Evolutionary conservation across 1,140 invertebrate species (phyloP).

Genomic region (Euwallacea similis): DNA sequence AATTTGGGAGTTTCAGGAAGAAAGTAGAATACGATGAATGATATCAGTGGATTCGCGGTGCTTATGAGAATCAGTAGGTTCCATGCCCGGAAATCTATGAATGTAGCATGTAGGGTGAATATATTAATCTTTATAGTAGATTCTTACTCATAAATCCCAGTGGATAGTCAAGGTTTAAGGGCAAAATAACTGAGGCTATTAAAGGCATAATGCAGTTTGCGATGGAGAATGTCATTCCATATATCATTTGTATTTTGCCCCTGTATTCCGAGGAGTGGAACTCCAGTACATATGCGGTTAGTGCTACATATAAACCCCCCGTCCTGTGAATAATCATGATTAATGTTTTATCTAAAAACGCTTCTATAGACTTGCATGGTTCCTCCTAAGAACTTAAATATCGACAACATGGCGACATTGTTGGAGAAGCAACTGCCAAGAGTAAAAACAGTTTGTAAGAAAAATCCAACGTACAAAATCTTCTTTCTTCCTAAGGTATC

Average conservation of each 20-base stretch:
- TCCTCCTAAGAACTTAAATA: conserved; percentile 75
- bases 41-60: conserved; percentile 66
- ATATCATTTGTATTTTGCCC: conserved; percentile 63
- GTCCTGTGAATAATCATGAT: conserved; percentile 56
- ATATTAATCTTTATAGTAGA: neutral
- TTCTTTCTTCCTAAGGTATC: conserved; percentile 73
- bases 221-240: conserved; percentile 63
- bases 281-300: conserved; percentile 70
- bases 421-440: conserved; percentile 69
- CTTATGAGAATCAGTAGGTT: conserved; percentile 71
- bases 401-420: conserved; percentile 67
- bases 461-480: conserved; percentile 71
- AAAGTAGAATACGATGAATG: conserved; percentile 64
- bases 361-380: conserved; percentile 66
- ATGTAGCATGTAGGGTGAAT: neutral
- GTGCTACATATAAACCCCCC: conserved; percentile 70
- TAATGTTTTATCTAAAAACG: neutral
- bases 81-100: conserved; percentile 59
- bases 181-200: conserved; percentile 40
- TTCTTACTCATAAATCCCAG: conserved; percentile 26
- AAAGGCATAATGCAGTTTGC: conserved; percentile 53
- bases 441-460: conserved; percentile 70
- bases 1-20: conserved; percentile 84
- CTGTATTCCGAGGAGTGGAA: conserved; percentile 65
- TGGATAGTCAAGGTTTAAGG: conserved; percentile 30